Evolutionary conservation across 23 tunicate species (phyloP).

Genomic region (Ascidia mentula): DNA sequence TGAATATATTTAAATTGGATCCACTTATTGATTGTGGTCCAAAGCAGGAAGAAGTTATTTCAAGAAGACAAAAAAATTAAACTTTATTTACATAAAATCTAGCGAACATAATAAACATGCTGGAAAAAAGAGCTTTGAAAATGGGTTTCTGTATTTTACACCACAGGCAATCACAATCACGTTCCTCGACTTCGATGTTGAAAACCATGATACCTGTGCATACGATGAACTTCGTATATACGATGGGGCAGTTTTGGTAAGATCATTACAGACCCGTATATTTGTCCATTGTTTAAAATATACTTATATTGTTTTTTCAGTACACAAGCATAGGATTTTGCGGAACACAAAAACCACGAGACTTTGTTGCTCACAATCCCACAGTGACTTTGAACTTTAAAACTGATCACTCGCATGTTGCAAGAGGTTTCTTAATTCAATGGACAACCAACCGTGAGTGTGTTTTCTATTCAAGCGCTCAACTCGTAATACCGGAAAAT

Average conservation of each 20-base stretch:
- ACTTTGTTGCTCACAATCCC: neutral
- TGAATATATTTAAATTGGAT: too few species aligned
- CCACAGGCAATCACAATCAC: neutral
- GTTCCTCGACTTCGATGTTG: neutral
- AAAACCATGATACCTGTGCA: neutral
- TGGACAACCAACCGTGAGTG: neutral
- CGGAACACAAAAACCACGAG: neutral
- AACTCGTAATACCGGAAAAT: too few species aligned
- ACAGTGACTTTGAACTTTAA: neutral
- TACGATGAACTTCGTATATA: neutral
- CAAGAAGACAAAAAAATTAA: too few species aligned
- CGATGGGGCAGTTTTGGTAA: neutral
- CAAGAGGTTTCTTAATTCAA: neutral
- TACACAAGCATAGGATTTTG: neutral
- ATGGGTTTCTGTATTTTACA: too few species aligned
- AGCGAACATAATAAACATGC: too few species aligned
- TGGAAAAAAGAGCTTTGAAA: too few species aligned
- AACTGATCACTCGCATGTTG: neutral
- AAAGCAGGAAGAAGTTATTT: too few species aligned
- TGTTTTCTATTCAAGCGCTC: too few species aligned
- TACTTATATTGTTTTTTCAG: neutral
- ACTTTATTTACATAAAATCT: too few species aligned
- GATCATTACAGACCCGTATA: too few species aligned
- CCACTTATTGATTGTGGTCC: too few species aligned
- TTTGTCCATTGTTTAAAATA: too few species aligned